Percentiles rank a stretch among this genome's conserved stretches.
These are phyloP conservation scores for Crypturellus tataupa DNA, from an alignment of 2,797 vertebrate species.

Conservation along the genomic window DNA sequence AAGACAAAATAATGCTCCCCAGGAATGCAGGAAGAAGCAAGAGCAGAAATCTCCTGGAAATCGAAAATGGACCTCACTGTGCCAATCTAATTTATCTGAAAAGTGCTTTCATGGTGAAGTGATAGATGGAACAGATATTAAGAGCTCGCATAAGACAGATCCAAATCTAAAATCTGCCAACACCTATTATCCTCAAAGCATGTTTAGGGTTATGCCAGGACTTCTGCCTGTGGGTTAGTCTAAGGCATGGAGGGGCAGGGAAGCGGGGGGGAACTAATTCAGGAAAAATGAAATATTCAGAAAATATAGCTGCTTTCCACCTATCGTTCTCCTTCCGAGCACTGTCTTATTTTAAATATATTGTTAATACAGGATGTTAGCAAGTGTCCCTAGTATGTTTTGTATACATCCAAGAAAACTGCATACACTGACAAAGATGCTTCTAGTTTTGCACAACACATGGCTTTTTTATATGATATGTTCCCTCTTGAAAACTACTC, in stretches of 20 bases:
- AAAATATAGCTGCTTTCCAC: not conserved
- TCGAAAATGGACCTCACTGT: not conserved
- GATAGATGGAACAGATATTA: not conserved
- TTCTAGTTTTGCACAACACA: conserved; percentile 48
- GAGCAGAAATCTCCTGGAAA: not conserved
- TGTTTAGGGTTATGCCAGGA: not conserved
- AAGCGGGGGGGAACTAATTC: not conserved
- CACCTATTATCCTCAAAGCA: not conserved
- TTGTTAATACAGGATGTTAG: conserved; percentile 26
- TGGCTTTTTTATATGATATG: conserved; percentile 41
- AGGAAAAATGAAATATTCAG: not conserved
- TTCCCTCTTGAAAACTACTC: conserved; percentile 68
- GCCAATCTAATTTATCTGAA: not conserved
- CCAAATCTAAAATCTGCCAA: conserved; percentile 40
- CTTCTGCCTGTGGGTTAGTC: not conserved
- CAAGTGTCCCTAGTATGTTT: conserved; percentile 53
- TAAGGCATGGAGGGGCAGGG: not conserved
- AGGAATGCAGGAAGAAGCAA: not conserved
- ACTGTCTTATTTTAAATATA: conserved; percentile 57
- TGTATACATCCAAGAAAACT: conserved; percentile 42
- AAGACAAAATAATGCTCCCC: not conserved
- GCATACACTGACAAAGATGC: conserved; percentile 52
- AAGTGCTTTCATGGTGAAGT: not conserved
- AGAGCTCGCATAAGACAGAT: not conserved
- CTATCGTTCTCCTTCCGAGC: not conserved